phyloP scores from a whole-genome alignment of 2,113 vertebrate species.

The Azemiops feae region DNA sequence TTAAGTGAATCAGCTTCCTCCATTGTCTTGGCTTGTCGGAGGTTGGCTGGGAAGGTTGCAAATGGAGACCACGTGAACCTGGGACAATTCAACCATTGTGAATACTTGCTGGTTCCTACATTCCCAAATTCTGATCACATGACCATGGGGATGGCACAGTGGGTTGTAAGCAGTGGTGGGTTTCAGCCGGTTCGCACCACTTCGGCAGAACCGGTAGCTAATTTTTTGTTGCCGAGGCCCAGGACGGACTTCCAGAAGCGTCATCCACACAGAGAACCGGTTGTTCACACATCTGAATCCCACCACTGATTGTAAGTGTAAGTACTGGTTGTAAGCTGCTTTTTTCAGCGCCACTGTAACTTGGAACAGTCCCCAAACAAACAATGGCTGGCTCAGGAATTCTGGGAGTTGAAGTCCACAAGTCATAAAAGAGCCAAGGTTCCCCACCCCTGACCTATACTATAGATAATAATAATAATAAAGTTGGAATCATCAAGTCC shows the following conservation, averaged over 20 bases:
- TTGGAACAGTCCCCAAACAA: neutral
- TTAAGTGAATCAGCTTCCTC: neutral
- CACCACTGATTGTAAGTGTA: neutral
- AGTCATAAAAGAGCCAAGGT: too few relatives aligned
- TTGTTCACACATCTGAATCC: too few relatives aligned
- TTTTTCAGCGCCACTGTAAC: neutral
- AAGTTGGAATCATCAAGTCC: too few relatives aligned
- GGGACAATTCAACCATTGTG: neutral
- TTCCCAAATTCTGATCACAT: neutral
- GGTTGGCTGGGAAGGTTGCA: neutral
- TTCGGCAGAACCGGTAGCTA: too few relatives aligned
- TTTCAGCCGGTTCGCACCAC: too few relatives aligned
- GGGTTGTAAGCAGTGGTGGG: too few relatives aligned
- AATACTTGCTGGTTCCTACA: neutral
- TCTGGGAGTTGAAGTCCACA: too few relatives aligned
- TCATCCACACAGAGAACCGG: too few relatives aligned
- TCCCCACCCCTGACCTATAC: too few relatives aligned
- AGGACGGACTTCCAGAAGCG: too few relatives aligned
- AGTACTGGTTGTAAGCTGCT: neutral
- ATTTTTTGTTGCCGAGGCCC: too few relatives aligned
- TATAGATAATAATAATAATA: too few relatives aligned
- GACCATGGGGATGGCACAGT: neutral
- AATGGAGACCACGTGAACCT: neutral
- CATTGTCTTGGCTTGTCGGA: neutral
- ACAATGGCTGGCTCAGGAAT: neutral